Evolutionary conservation across 2,113 vertebrate species (phyloP).

Genomic region (Pristiophorus japonicus): DNA sequence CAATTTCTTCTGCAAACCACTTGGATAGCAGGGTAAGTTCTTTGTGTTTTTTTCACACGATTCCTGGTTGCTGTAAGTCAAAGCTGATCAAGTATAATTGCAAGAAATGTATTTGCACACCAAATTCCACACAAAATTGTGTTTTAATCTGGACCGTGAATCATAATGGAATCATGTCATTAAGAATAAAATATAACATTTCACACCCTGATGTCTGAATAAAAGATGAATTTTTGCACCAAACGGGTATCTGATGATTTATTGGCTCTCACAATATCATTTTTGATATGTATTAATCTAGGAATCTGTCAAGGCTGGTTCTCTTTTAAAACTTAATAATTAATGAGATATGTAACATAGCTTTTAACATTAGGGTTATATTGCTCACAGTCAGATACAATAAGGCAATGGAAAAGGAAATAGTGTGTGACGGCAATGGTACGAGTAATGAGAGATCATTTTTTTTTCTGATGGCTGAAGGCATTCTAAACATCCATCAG

Average conservation of each 20-base stretch:
- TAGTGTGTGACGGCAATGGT: conserved; percentile 24
- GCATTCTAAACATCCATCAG: conserved; percentile 34
- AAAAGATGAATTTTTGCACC: conserved; percentile 15
- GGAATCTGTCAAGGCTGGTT: not conserved
- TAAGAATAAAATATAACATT: conserved; percentile 24
- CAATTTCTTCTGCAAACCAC: not conserved
- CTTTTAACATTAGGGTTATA: conserved; percentile 11
- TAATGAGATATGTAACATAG: conserved; percentile 20
- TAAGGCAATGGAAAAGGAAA: conserved; percentile 27
- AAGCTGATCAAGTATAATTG: not conserved
- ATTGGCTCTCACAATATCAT: not conserved
- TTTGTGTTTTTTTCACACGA: not conserved
- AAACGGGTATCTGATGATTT: conserved; percentile 18
- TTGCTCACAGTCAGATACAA: conserved; percentile 24
- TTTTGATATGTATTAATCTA: conserved; percentile 7
- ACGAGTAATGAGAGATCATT: conserved; percentile 23
- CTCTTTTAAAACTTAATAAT: conserved; percentile 16
- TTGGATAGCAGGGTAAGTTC: not conserved
- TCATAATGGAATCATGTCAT: not conserved
- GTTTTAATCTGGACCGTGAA: not conserved
- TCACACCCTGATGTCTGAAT: conserved; percentile 6
- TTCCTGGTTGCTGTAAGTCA: not conserved
- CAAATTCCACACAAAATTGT: not conserved
- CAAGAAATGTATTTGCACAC: not conserved
- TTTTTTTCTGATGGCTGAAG: conserved; percentile 24